Conservation (phyloP, 2,797 vertebrate genomes). For the Lemur catta region DNA sequence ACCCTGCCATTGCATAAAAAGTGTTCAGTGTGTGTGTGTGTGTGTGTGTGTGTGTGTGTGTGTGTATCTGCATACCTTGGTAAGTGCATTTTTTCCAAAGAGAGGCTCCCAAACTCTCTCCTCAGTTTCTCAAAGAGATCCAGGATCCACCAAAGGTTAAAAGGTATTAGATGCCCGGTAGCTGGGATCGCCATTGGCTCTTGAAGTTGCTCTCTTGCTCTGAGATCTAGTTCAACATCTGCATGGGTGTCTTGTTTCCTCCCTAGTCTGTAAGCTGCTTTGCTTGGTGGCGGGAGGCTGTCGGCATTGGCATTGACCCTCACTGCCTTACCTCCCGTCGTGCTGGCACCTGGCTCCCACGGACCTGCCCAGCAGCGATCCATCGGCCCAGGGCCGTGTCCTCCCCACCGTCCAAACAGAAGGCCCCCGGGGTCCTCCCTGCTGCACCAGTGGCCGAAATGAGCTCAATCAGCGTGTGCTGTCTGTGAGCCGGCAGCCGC, state of each 20-base stretch:
- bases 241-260: not conserved
- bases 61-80: no score
- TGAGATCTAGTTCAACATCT: not conserved
- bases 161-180: fast-evolving
- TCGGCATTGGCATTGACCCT: not conserved
- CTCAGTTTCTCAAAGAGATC: not conserved
- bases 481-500: fast-evolving
- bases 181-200: not conserved
- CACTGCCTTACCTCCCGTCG: not conserved
- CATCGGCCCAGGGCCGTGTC: not conserved
- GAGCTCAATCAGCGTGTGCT: fast-evolving
- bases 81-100: not conserved
- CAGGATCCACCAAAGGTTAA: not conserved
- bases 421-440: not conserved
- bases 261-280: not conserved
- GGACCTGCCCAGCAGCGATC: no score
- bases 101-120: not conserved
- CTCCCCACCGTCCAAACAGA: not conserved
- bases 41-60: not conserved
- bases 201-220: not conserved
- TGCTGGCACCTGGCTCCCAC: not conserved
- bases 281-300: not conserved
- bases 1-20: not conserved
- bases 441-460: fast-evolving
- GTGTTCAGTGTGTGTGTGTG: not conserved